Evolutionary conservation across 2,797 vertebrate genomes (phyloP).

Genomic region (Pteropus rufus): DNA sequence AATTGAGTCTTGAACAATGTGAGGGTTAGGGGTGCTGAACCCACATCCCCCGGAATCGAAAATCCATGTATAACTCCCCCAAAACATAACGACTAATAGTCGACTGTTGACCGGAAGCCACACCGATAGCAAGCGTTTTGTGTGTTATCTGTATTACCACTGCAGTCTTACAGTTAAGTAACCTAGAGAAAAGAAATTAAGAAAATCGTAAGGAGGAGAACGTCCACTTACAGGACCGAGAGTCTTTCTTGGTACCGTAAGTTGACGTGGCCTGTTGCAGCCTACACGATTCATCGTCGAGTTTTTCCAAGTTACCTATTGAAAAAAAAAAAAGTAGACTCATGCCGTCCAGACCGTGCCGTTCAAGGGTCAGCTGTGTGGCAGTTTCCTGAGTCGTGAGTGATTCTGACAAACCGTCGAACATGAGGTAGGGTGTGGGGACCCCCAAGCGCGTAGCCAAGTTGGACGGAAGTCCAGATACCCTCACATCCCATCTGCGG

Average conservation of each 20-base stretch:
- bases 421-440: not conserved
- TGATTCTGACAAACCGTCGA: not conserved
- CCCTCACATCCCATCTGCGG: fast-evolving
- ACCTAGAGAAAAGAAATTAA: not conserved
- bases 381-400: not conserved
- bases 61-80: not conserved
- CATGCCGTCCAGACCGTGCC: too few relatives aligned
- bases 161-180: too few relatives aligned
- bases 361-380: not conserved
- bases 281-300: too few relatives aligned
- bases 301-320: too few relatives aligned
- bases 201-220: not conserved
- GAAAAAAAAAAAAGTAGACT: not conserved
- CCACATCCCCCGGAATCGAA: not conserved
- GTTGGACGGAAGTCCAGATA: not conserved
- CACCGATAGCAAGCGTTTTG: too few relatives aligned
- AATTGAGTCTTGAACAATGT: not conserved
- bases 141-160: fast-evolving
- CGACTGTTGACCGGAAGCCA: not conserved
- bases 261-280: not conserved
- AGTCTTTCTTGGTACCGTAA: not conserved
- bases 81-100: too few relatives aligned
- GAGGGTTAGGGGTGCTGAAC: not conserved
- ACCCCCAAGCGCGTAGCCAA: not conserved
- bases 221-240: fast-evolving